Base-by-base conservation (phyloP, 2,113 vertebrate species). In the Oryzias curvinotus region DNA sequence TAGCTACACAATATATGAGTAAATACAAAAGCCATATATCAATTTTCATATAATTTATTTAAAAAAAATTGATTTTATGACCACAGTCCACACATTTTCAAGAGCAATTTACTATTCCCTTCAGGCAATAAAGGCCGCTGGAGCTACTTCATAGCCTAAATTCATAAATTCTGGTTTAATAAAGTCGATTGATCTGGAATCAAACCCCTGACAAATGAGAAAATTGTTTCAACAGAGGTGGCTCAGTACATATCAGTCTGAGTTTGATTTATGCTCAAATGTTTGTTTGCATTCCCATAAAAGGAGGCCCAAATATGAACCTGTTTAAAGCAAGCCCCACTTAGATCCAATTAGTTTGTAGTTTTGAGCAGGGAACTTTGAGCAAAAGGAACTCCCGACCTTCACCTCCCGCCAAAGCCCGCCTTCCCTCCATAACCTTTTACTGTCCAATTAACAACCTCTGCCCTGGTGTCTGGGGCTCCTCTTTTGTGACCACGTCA, bases 401-500 rank as follows among this genome's bases (percentile, higher is more conserved):
- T 0, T 15, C 54, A 16, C 47, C 26, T 13, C 28, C 8, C 19
- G 2, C 28, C 1, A 17, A 58, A 46, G 15, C 16, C 12, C 0
- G 1, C 42, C 62, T 78, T 63, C 55, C 57, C 75, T 72, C 12
- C 13, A 6, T 60, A 75, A 78, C 81, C 63, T 77, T 74, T 75
- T 61, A 55, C 60, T 75, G 65, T 42, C 65, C 67, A 84, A 71
- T 81, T 73, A 83, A 73, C 75, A 65, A 2, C 52, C 57, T 61
- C 62, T 50, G 23, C 59, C 71, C 45, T 17, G 73, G 68, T 42
- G 18, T 52, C 5, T 55, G 72, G n/a, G 25, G 12, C 4, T 42
- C 16, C 19, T 73, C 80, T 62, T 77, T 71, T 73, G 77, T 78
- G 55, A n/a, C 41, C 3, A 56, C 30, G 57, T 76, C 51, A 50